A percentile compares a stretch with the other conserved stretches of the same genome.
Evolutionary conservation across 2,888 invertebrate genomes (phyloP).

Genomic region (Psylliodes chrysocephalus): DNA sequence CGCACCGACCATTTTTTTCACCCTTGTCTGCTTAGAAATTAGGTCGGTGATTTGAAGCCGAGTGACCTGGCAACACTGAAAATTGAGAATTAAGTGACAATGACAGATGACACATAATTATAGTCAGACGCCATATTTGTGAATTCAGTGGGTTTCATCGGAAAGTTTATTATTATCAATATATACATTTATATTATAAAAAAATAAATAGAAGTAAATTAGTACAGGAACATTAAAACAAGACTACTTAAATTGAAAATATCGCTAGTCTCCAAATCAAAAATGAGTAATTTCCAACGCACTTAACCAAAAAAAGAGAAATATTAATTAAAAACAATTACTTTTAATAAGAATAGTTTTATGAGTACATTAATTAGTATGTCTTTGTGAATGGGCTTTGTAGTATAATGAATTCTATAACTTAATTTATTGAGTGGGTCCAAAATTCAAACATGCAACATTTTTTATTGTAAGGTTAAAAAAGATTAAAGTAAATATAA

Average conservation of each 20-base stretch:
- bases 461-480: constrained; percentile 29
- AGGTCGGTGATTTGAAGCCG: too few species aligned
- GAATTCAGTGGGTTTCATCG: background rate
- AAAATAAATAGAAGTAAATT: background rate
- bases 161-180: background rate
- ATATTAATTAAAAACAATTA: constrained; percentile 52
- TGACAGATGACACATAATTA: background rate
- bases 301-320: constrained; percentile 41
- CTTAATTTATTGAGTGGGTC: constrained; percentile 38
- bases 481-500: constrained; percentile 24
- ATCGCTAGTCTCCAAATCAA: background rate
- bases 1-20: too few species aligned
- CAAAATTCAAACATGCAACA: constrained; percentile 37
- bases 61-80: too few species aligned
- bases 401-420: constrained; percentile 47
- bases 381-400: constrained; percentile 41
- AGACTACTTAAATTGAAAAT: background rate
- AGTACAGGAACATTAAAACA: background rate
- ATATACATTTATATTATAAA: background rate
- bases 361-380: constrained; percentile 48
- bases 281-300: constrained; percentile 33
- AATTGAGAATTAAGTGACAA: too few species aligned
- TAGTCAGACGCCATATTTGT: background rate
- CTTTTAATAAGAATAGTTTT: constrained; percentile 48
- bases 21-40: too few species aligned